Evolutionary conservation across 1,140 invertebrate genomes (phyloP).

Genomic region (Conopomorpha cramerella): DNA sequence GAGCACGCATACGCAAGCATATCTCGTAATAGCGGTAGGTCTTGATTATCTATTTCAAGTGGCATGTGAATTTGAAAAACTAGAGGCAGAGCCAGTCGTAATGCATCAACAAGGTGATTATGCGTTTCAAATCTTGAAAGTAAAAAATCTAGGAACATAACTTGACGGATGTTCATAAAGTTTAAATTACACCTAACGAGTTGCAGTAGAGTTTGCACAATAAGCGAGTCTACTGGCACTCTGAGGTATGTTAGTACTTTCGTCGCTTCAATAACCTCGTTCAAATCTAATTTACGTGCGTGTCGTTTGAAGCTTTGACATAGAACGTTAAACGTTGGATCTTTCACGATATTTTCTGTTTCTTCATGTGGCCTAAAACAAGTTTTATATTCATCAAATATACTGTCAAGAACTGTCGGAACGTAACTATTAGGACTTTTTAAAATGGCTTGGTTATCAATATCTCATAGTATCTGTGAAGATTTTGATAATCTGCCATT

Average conservation of each 20-base stretch:
- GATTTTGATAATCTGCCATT: too few species aligned
- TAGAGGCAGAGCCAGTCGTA: constrained; percentile 65
- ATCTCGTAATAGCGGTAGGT: constrained; percentile 50
- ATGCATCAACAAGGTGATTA: constrained; percentile 63
- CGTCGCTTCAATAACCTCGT: constrained; percentile 59
- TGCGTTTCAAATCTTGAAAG: constrained; percentile 34
- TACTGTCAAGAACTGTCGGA: too few species aligned
- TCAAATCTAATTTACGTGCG: constrained; percentile 50
- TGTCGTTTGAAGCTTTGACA: constrained; percentile 57
- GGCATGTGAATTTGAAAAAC: constrained; percentile 65
- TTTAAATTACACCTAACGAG: constrained; percentile 65
- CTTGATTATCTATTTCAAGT: constrained; percentile 56
- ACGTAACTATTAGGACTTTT: too few species aligned
- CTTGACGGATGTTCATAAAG: constrained; percentile 61
- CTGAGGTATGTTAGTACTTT: constrained; percentile 63
- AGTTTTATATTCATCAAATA: too few species aligned
- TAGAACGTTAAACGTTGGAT: constrained; percentile 31
- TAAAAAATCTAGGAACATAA: constrained; percentile 65
- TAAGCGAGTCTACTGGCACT: constrained; percentile 57
- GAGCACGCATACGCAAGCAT: constrained; percentile 56
- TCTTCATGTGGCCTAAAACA: too few species aligned
- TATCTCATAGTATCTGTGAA: too few species aligned
- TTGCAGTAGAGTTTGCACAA: constrained; percentile 66
- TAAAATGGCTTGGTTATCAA: too few species aligned
- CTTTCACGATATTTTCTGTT: too few species aligned